Conservation (phyloP, 2,113 vertebrate species). For the Triplophysa rosa region DNA sequence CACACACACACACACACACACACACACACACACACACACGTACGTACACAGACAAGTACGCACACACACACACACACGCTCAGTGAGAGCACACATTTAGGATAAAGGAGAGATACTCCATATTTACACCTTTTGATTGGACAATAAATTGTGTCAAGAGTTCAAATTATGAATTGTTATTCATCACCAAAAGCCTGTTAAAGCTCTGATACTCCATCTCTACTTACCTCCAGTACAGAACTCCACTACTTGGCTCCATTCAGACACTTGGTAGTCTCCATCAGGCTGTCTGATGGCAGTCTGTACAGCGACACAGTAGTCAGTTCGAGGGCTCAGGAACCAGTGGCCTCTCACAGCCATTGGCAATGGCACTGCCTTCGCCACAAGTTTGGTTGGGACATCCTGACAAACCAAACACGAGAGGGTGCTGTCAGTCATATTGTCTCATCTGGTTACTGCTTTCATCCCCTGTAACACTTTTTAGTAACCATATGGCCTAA, state of each 20-base stretch:
- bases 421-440: not conserved
- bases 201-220: not conserved
- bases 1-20: too few species aligned
- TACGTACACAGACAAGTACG: too few species aligned
- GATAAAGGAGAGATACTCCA: too few species aligned
- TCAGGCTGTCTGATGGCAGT: constrained; percentile 88
- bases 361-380: constrained; percentile 89
- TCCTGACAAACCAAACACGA: constrained; percentile 71
- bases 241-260: constrained; percentile 90
- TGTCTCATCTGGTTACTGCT: not conserved
- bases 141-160: too few species aligned
- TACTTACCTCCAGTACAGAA: constrained; percentile 89
- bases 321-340: constrained; percentile 93
- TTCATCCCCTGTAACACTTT: not conserved
- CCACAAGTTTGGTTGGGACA: constrained; percentile 93
- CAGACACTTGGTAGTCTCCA: constrained; percentile 88
- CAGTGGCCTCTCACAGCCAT: constrained; percentile 94
- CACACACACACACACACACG: too few species aligned
- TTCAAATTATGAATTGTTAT: too few species aligned
- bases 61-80: too few species aligned
- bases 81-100: too few species aligned
- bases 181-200: not conserved
- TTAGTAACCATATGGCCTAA: too few species aligned
- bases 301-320: constrained; percentile 91
- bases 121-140: too few species aligned